These are phyloP conservation scores for Lithobius niger DNA, from an alignment of 1,140 invertebrate species.

Conservation along the genomic window DNA sequence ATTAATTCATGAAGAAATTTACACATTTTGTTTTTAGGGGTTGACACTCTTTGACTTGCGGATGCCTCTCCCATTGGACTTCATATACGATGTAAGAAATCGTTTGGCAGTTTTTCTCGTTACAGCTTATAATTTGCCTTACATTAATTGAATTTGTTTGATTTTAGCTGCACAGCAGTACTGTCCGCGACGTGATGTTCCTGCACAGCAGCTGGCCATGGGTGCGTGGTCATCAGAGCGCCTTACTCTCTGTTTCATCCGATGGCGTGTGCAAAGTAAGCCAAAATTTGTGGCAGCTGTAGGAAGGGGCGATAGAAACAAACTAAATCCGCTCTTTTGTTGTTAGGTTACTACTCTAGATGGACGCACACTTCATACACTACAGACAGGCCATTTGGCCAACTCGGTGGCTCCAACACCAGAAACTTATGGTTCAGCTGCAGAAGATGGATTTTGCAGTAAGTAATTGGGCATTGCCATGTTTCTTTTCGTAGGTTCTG, in stretches of 20 bases:
- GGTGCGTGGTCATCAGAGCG: slow-evolving; percentile 29
- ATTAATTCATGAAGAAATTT: too few species aligned
- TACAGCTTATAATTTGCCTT: not conserved
- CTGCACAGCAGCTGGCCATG: slow-evolving; percentile 38
- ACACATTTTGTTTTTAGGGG: slow-evolving; percentile 24
- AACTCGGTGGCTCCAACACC: slow-evolving; percentile 37
- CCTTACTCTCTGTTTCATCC: slow-evolving; percentile 30
- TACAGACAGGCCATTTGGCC: slow-evolving; percentile 34
- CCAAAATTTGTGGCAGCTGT: too few species aligned
- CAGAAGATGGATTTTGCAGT: slow-evolving; percentile 36
- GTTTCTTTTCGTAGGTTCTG: too few species aligned
- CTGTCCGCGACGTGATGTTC: slow-evolving; percentile 37
- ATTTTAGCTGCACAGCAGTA: slow-evolving; percentile 32
- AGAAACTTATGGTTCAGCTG: slow-evolving; percentile 32
- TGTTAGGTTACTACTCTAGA: slow-evolving; percentile 33
- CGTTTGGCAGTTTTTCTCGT: not conserved
- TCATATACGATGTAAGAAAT: slow-evolving; percentile 36
- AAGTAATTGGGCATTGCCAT: too few species aligned
- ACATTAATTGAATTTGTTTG: slow-evolving; percentile 3
- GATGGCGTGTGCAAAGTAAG: slow-evolving; percentile 36
- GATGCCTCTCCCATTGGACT: slow-evolving; percentile 38
- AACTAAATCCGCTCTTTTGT: too few species aligned
- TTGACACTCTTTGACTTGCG: slow-evolving; percentile 38
- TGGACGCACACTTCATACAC: slow-evolving; percentile 33
- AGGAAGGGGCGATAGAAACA: too few species aligned